These are phyloP conservation scores for Empis livida DNA, from an alignment of 2,888 invertebrate species.

Conservation along the genomic window DNA sequence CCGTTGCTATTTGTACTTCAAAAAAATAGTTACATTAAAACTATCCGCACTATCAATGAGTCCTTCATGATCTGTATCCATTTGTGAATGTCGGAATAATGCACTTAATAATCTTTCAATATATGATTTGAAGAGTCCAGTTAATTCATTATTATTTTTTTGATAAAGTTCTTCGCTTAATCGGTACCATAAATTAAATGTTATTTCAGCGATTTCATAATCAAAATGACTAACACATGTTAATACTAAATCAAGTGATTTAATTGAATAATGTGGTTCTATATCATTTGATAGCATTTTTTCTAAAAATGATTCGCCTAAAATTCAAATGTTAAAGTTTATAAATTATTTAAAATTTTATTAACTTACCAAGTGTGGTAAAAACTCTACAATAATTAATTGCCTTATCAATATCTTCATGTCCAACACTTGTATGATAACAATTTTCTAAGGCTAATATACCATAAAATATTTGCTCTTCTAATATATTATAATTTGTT, in stretches of 20 bases:
- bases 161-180: constrained; percentile 90
- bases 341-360: not conserved
- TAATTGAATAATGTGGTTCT: constrained; percentile 60
- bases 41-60: constrained; percentile 73
- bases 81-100: constrained; percentile 85
- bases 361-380: constrained; percentile 52
- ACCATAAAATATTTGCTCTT: constrained; percentile 67
- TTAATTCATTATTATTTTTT: constrained; percentile 67
- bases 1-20: not conserved
- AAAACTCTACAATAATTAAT: constrained; percentile 90
- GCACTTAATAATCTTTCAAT: constrained; percentile 82
- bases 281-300: constrained; percentile 59
- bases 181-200: constrained; percentile 94
- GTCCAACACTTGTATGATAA: constrained; percentile 82
- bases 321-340: constrained; percentile 9
- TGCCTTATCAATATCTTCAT: constrained; percentile 88
- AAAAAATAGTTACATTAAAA: constrained; percentile 48
- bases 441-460: constrained; percentile 68
- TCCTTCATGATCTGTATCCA: constrained; percentile 88
- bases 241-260: constrained; percentile 76
- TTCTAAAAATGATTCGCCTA: constrained; percentile 76
- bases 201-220: constrained; percentile 87
- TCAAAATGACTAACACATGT: constrained; percentile 94
- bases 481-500: constrained; percentile 53
- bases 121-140: constrained; percentile 75